Base-by-base conservation (phyloP, 2,113 vertebrate species). In the Geococcyx californianus region DNA sequence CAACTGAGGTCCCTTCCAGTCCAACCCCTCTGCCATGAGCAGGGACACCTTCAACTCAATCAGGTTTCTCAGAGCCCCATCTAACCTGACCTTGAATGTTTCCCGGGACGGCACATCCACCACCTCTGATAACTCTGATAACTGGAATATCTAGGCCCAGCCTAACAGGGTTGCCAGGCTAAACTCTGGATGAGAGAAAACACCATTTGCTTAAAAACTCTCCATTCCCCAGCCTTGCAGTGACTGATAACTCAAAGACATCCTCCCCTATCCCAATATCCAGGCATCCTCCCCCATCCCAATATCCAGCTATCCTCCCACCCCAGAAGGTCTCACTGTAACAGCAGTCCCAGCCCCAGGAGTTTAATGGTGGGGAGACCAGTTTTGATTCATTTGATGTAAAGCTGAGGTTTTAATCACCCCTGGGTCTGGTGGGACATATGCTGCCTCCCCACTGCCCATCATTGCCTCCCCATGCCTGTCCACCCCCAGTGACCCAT, bases 341-440 rank as follows among this genome's bases (percentile, higher is more conserved):
- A 84, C 6, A 45, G 47, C 33, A 89, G 85, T 8, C 24, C 4
- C 8, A 28, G 52, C 12, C 29, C 16, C 2, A 4, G 10, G 13
- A 40, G 6, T 54, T 66, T 60, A 60, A 59, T 3, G 26, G 3
- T 33, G 29, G 34, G 15, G 20, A 17, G 8, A 17, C 7, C 8
- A 11, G 11, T 62, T 85, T 84, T 87, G 47, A 49, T 49, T 90
- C 17, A 47, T 59, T 19, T 33, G 29, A 81, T 10, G 15, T 12
- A 76, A 56, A 80, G 10, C 36, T 56, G 59, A 47, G 21, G 44
- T 83, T 70, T 91, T 36, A 89, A 87, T 62, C n/a, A 21, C 28
- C 20, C 8, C 4, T 5, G 26, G 45, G 24, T 28, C 1, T 23
- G 0, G 17, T 1, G 0, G 13, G 29, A 52, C 23, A 82, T n/a